phyloP scores from a whole-genome alignment of 92 coral and sea anemone genomes.

The Hydrozoanthus gracilis region DNA sequence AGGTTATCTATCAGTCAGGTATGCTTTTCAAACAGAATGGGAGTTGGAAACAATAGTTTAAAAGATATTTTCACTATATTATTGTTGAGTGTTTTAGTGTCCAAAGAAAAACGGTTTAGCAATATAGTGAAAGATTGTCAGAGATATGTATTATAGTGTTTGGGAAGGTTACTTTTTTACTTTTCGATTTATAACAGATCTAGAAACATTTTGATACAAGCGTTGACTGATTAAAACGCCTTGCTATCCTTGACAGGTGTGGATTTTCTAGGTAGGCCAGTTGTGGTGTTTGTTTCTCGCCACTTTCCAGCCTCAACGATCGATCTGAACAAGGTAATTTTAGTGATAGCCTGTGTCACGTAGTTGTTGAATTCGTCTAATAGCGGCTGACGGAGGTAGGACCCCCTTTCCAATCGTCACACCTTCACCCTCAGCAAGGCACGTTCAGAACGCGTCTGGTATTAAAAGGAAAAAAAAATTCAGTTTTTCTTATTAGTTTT shows the following conservation, averaged over 20 bases:
- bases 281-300: slow-evolving; percentile 88
- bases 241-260: slow-evolving; percentile 65
- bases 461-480: too few relatives aligned
- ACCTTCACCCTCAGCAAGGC: not conserved
- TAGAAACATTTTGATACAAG: too few relatives aligned
- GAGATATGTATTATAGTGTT: too few relatives aligned
- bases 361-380: too few relatives aligned
- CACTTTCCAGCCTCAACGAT: slow-evolving; percentile 77
- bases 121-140: too few relatives aligned
- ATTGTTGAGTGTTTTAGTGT: not conserved
- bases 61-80: not conserved
- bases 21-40: not conserved
- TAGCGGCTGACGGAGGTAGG: too few relatives aligned
- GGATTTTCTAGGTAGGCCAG: slow-evolving; percentile 95
- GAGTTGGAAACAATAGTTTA: not conserved
- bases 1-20: slow-evolving; percentile 94
- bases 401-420: not conserved
- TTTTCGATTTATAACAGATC: too few relatives aligned
- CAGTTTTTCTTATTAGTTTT: too few relatives aligned
- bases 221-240: not conserved
- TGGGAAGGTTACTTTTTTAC: too few relatives aligned
- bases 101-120: not conserved
- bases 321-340: slow-evolving; percentile 84
- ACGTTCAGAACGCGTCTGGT: too few relatives aligned
- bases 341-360: not conserved